A percentile compares a stretch with the other conserved stretches of the same genome.
These are phyloP conservation scores for Coptodon rendalli DNA, from an alignment of 2,113 vertebrate species.

Conservation along the genomic window DNA sequence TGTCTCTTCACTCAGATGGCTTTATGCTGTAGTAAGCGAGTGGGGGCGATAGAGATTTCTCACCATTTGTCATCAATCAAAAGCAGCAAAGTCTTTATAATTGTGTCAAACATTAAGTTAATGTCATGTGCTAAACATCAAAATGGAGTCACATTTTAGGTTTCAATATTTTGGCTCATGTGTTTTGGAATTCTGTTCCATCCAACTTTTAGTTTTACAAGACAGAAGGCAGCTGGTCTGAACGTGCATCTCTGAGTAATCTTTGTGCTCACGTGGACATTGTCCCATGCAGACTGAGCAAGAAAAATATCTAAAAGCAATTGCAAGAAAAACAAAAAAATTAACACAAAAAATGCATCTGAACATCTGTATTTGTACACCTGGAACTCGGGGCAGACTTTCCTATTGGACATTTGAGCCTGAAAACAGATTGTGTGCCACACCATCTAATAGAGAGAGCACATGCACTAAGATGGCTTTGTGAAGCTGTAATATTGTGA, in stretches of 20 bases:
- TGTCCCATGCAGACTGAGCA: background rate
- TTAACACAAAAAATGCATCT: fast-evolving
- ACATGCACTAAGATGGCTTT: slow-evolving; percentile 5
- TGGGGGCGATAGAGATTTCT: background rate
- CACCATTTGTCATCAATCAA: background rate
- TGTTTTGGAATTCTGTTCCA: background rate
- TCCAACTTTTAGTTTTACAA: background rate
- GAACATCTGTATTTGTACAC: background rate
- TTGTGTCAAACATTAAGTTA: background rate
- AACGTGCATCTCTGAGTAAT: fast-evolving
- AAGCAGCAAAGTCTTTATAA: background rate
- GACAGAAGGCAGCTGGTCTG: background rate
- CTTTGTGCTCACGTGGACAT: background rate
- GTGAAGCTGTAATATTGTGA: slow-evolving; percentile 45
- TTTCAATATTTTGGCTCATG: background rate
- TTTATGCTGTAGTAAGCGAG: background rate
- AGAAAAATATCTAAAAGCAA: background rate
- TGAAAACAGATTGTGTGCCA: background rate
- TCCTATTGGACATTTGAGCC: background rate
- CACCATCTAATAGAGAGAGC: background rate
- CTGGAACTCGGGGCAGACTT: background rate
- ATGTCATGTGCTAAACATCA: background rate
- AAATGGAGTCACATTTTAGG: background rate
- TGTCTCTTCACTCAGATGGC: slow-evolving; percentile 10
- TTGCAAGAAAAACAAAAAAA: background rate